These are phyloP conservation scores for Esox niger DNA, from an alignment of 2,113 vertebrate genomes.

Conservation along the genomic window DNA sequence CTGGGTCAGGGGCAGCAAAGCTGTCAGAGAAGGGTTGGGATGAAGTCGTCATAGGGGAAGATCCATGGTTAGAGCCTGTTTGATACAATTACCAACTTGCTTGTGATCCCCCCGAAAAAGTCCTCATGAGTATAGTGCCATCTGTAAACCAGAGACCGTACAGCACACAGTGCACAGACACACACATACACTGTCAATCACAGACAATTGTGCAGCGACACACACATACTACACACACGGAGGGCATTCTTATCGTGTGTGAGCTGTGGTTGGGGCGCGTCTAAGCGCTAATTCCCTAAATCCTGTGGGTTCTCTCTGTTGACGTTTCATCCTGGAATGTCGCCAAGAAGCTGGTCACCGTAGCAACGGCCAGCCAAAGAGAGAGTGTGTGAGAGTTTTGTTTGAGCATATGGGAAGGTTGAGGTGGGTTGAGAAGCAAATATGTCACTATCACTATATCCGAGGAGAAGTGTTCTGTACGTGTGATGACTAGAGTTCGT, in stretches of 20 bases:
- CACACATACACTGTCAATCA: conserved; percentile 11
- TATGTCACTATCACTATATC: not conserved
- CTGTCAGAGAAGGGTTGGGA: conserved; percentile 5
- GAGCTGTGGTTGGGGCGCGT: not conserved
- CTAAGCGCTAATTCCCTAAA: conserved; percentile 3
- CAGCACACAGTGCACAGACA: conserved; percentile 21
- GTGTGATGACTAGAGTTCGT: not conserved
- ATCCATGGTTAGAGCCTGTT: not conserved
- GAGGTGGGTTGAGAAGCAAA: not conserved
- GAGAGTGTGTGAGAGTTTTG: not conserved
- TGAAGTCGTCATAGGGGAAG: conserved; percentile 1
- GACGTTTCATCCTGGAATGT: not conserved
- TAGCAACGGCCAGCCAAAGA: not conserved
- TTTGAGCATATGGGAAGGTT: not conserved
- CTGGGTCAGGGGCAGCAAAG: not conserved
- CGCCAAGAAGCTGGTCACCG: not conserved
- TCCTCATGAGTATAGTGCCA: not conserved
- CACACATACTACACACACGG: not conserved
- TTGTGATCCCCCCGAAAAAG: not conserved
- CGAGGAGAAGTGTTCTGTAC: not conserved
- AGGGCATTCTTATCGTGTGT: not conserved
- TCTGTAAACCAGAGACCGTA: not conserved
- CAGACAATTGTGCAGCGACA: not conserved
- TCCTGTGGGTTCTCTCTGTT: not conserved
- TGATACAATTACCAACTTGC: not conserved